Evolutionary conservation across 2,797 vertebrate species (phyloP).

Genomic region (Crax fasciolata): DNA sequence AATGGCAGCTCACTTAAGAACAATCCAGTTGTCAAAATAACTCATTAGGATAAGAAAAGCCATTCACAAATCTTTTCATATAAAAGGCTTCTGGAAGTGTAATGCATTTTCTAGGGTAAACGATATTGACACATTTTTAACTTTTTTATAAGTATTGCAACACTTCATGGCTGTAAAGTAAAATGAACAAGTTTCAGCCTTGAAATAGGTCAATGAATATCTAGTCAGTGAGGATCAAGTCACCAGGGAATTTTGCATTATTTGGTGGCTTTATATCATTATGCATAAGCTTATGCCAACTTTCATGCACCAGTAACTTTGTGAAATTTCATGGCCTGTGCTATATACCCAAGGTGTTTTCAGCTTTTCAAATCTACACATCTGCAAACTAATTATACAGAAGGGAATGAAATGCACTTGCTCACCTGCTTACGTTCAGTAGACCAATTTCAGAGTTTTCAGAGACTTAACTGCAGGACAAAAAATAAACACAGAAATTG

Average conservation of each 20-base stretch:
- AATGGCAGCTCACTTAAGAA: not conserved
- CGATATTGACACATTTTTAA: not conserved
- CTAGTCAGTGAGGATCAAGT: not conserved
- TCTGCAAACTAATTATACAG: constrained; percentile 54
- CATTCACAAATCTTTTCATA: not conserved
- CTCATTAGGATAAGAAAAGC: not conserved
- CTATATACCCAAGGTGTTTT: constrained; percentile 17
- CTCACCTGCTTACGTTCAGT: constrained; percentile 5
- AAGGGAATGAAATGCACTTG: constrained; percentile 31
- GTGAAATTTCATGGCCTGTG: not conserved
- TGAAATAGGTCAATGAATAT: constrained; percentile 32
- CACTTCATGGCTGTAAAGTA: not conserved
- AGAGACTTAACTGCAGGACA: constrained; percentile 4
- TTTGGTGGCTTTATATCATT: constrained; percentile 10
- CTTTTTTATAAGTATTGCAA: constrained; percentile 27
- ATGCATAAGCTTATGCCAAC: not conserved
- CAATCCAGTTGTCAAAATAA: not conserved
- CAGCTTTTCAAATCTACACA: constrained; percentile 37
- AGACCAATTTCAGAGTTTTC: constrained; percentile 20
- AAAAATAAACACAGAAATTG: constrained; percentile 33
- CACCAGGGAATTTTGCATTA: constrained; percentile 20
- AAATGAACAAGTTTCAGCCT: constrained; percentile 25
- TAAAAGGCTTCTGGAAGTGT: not conserved
- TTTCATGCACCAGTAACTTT: not conserved
- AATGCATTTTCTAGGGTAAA: not conserved